Conservation (phyloP, 2,797 vertebrate genomes). For the Tarsius wallacei region DNA sequence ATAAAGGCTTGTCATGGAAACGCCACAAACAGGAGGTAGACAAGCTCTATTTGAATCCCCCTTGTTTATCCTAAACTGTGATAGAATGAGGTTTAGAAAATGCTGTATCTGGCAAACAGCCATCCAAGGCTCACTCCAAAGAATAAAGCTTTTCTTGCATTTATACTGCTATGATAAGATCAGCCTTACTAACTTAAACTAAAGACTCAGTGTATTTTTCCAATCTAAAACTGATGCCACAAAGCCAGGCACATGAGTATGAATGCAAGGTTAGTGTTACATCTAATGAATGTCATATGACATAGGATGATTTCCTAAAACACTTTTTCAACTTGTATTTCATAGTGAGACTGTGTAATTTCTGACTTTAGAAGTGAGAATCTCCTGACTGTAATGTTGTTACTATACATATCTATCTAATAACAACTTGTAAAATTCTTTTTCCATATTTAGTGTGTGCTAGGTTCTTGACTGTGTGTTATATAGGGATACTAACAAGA, state of each 20-base stretch:
- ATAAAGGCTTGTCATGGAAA: background rate
- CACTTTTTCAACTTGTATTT: background rate
- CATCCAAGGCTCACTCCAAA: background rate
- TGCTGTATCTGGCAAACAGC: background rate
- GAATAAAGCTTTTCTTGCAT: background rate
- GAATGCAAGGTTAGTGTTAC: background rate
- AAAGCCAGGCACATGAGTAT: background rate
- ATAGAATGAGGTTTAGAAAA: background rate
- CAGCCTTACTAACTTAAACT: background rate
- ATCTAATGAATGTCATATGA: background rate
- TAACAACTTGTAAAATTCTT: background rate
- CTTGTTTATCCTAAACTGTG: background rate
- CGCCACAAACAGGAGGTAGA: background rate
- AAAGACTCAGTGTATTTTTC: background rate
- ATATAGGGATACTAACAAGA: background rate
- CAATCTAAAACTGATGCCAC: background rate
- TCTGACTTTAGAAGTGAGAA: conserved; percentile 5
- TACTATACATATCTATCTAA: background rate
- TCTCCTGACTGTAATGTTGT: background rate
- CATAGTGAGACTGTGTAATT: conserved; percentile 15
- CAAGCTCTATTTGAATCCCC: too few species aligned
- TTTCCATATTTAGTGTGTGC: background rate
- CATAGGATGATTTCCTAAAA: background rate
- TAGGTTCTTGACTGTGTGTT: background rate
- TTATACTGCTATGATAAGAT: background rate